Evolutionary conservation across 2,888 invertebrate genomes (phyloP), one percentile per base, ranked within the genome.

Genomic region (Herminia tarsipennalis): DNA sequence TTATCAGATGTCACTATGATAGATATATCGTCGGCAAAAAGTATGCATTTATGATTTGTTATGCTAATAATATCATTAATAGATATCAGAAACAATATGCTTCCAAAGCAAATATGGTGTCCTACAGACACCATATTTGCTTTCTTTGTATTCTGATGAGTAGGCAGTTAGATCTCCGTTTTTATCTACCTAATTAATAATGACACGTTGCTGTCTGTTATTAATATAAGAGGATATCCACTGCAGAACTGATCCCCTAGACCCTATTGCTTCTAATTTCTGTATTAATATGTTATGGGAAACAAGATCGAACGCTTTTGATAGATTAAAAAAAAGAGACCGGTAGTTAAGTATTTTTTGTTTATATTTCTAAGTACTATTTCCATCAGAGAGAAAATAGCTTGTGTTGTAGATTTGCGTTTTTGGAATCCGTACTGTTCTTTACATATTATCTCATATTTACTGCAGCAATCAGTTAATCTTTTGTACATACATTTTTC

Each of bases 171-270:
- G 3, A 8, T 35, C 37, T 2, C 20, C 20, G 17, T 28, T 37
- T 28, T 28, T 8, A 13, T 18, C 9, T 2, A 37, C 2, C 16
- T 37, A 28, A 9, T 2, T 12, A 16, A 37, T 6, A 6, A 14
- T 21, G 21, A 37, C 37, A 12, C 28, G 13, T 29, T 28, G 28
- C 18, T 37, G 18, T 28, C 37, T 18, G n/a, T 37, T 37, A 18
- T 5, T 28, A 13, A 37, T 9, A 2, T n/a, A n/a, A n/a, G n/a
- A n/a, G n/a, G n/a, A n/a, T n/a, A n/a, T n/a, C n/a, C n/a, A n/a
- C n/a, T n/a, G n/a, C n/a, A n/a, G n/a, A n/a, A n/a, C n/a, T n/a
- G n/a, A n/a, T n/a, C n/a, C n/a, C n/a, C n/a, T n/a, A n/a, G n/a
- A n/a, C n/a, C n/a, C n/a, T n/a, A n/a, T n/a, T n/a, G n/a, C n/a